Evolutionary conservation across 2,888 invertebrate species (phyloP).

Genomic region (Lepidochrysops patricia): DNA sequence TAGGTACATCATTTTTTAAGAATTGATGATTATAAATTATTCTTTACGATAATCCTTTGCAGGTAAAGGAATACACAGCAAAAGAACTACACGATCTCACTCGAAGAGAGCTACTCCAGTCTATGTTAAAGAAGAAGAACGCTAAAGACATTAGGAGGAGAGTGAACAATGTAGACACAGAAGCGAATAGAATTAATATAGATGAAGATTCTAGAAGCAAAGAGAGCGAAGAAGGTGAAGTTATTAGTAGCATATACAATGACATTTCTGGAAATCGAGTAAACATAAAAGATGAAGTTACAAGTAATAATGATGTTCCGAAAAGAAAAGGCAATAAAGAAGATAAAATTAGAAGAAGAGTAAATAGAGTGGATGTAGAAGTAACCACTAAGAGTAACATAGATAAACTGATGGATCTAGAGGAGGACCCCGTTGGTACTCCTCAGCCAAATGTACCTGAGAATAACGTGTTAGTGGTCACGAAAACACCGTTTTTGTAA

Average conservation of each 20-base stretch:
- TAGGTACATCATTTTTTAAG: background rate
- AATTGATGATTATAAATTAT: too few species aligned
- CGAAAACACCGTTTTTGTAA: slow-evolving; percentile 41
- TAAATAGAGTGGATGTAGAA: slow-evolving; percentile 22
- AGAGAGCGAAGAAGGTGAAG: too few species aligned
- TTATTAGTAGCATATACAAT: too few species aligned
- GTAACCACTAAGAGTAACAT: slow-evolving; percentile 38
- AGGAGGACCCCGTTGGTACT: slow-evolving; percentile 58
- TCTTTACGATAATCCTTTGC: too few species aligned
- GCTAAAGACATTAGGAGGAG: slow-evolving; percentile 31
- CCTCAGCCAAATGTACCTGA: slow-evolving; percentile 44
- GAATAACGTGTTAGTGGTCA: slow-evolving; percentile 50
- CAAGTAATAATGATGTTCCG: too few species aligned
- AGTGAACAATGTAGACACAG: slow-evolving; percentile 14
- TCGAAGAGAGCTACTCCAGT: slow-evolving; percentile 42
- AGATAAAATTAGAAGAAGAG: slow-evolving; percentile 24
- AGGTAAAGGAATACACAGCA: slow-evolving; percentile 60
- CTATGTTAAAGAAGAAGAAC: slow-evolving; percentile 40
- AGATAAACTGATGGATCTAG: slow-evolving; percentile 48
- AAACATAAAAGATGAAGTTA: too few species aligned
- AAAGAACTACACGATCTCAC: slow-evolving; percentile 58
- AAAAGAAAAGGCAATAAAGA: slow-evolving; percentile 28
- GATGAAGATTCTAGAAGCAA: too few species aligned
- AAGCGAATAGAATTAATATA: too few species aligned
- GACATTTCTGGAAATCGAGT: too few species aligned